These are phyloP conservation scores for Flexamia atlantica DNA, from an alignment of 2,888 invertebrate species.

Conservation along the genomic window DNA sequence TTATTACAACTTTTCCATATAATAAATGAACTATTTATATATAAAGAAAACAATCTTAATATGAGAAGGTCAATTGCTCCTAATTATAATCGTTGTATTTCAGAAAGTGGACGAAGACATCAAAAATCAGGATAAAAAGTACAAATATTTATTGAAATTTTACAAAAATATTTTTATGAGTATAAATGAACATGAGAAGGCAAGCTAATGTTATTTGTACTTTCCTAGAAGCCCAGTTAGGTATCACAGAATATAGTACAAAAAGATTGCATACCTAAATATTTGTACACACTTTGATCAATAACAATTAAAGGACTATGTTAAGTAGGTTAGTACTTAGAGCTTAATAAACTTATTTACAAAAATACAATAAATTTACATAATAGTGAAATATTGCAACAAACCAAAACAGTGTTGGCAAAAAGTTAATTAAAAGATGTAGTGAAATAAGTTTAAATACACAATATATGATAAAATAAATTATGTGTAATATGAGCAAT, in stretches of 20 bases:
- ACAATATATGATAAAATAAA: too few species aligned
- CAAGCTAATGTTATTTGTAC: background rate
- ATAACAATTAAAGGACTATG: background rate
- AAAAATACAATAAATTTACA: slow-evolving; percentile 8
- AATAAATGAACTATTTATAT: too few species aligned
- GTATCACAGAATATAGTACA: slow-evolving; percentile 27
- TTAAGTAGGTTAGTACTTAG: background rate
- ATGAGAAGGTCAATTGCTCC: too few species aligned
- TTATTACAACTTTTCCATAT: too few species aligned
- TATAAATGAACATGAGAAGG: background rate
- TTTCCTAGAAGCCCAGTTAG: slow-evolving; percentile 1
- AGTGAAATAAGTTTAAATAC: too few species aligned
- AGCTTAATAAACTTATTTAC: slow-evolving; percentile 12
- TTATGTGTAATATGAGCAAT: too few species aligned
- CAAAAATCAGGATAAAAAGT: background rate
- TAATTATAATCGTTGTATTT: too few species aligned
- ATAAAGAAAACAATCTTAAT: too few species aligned
- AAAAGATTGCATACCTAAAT: background rate
- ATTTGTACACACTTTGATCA: background rate
- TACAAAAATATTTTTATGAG: background rate
- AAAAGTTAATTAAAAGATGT: background rate
- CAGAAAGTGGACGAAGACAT: background rate
- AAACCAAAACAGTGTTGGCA: background rate
- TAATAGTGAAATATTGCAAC: background rate
- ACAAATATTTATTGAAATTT: background rate